Base-by-base conservation (phyloP, 2,113 vertebrate genomes). In the Colaptes auratus region DNA sequence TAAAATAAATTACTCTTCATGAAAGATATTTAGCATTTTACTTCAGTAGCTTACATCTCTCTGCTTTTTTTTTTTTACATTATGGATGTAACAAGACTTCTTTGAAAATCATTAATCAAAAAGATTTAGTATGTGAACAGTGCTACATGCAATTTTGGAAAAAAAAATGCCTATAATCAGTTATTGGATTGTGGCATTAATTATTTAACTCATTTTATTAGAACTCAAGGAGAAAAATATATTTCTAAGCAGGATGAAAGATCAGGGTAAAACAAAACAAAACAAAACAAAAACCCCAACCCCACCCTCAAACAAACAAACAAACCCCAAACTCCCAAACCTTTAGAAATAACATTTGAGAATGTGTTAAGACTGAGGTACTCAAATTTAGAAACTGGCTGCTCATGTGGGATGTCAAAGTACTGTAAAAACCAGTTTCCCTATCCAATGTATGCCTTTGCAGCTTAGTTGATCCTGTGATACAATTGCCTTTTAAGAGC, bases 121-220 rank as follows among this genome's bases (percentile, higher is more conserved):
- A 95, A 94, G 94, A 96, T 95, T 93, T 94, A 96, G 90, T 95
- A 91, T 69, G 63, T 75, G 93, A 95, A 88, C 69, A 79, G 70
- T 31, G 55, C 63, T 84, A 92, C 76, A 69, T 2, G 10, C 55
- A 81, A 88, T 95, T 93, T 69, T 27, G 20, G 79, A 97, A 96
- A 92, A 83, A 97, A 96, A 92, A 82, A 88, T 83, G 96, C 94
- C 94, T 95, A 81, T 97, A 91, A 96, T 95, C 95, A 95, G 91
- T 94, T 95, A 96, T 96, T 96, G 95, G 92, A 95, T 91, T 95
- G 85, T 36, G 28, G 78, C 91, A 95, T 96, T 96, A 95, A 97
- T 97, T 97, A 95, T 97, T 96, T 92, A 96, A 92, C 93, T 97
- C 50, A 94, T 96, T 91, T 96, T 96, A 90, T 97, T 97, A 86